Evolutionary conservation across 1,140 invertebrate genomes (phyloP).

Genomic region (Homarus americanus): DNA sequence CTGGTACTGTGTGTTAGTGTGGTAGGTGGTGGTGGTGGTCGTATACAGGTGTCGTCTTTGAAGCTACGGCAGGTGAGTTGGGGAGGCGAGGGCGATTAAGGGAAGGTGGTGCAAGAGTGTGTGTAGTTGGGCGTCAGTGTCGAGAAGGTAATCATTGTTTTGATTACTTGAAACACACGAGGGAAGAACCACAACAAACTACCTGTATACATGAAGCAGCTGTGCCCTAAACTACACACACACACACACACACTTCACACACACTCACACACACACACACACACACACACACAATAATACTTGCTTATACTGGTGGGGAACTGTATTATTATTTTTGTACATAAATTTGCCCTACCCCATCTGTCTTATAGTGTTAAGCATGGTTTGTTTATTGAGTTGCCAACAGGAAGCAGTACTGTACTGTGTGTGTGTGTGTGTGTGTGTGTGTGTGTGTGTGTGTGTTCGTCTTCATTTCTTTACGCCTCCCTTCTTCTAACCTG

Average conservation of each 20-base stretch:
- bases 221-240: not conserved
- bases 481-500: not conserved
- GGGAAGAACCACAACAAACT: too few species aligned
- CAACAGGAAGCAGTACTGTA: not conserved
- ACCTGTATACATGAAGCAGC: too few species aligned
- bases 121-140: not conserved
- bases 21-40: not conserved
- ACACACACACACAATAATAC: too few species aligned
- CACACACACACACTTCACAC: not conserved
- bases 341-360: slow-evolving; percentile 9
- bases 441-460: too few species aligned
- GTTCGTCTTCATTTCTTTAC: too few species aligned
- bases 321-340: not conserved
- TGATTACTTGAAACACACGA: too few species aligned
- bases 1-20: too few species aligned
- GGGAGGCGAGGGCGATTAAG: not conserved
- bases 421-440: not conserved
- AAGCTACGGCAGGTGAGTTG: too few species aligned
- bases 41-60: too few species aligned
- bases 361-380: not conserved
- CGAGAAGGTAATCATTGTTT: too few species aligned
- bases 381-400: not conserved
- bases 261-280: slow-evolving; percentile 44
- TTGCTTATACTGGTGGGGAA: not conserved
- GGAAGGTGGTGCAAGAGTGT: not conserved